phyloP scores from a whole-genome alignment of 2,888 invertebrate genomes.

The Dendrolimus houi region DNA sequence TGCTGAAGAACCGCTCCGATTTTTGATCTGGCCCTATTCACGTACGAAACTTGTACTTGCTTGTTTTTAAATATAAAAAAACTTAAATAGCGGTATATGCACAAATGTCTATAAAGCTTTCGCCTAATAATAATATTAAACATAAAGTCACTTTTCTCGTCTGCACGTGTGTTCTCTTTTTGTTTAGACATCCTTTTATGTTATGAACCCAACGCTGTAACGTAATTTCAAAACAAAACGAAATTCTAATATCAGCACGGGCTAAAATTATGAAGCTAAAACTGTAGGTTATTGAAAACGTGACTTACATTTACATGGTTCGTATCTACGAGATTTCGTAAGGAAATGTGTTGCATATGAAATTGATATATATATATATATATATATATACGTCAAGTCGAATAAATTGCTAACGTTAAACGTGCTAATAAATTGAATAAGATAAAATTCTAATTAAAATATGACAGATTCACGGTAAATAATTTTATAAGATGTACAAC shows the following conservation, averaged over 20 bases:
- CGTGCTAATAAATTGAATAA: too few species aligned
- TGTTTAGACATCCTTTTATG: not conserved
- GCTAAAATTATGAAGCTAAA: constrained; percentile 75
- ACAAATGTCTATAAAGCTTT: not conserved
- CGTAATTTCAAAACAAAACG: constrained; percentile 63
- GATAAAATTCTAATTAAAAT: too few species aligned
- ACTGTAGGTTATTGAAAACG: constrained; percentile 76
- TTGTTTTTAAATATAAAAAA: too few species aligned
- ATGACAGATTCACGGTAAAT: too few species aligned
- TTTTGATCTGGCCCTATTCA: not conserved
- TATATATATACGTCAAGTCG: too few species aligned
- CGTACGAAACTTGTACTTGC: too few species aligned
- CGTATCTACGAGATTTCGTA: constrained; percentile 54
- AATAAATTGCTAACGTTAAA: too few species aligned
- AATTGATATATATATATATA: constrained; percentile 6
- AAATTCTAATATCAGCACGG: constrained; percentile 66
- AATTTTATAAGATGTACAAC: too few species aligned
- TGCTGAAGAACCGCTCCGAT: not conserved
- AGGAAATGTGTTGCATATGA: constrained; percentile 26
- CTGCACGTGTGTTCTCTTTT: not conserved
- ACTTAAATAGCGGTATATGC: too few species aligned
- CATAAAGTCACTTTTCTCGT: not conserved
- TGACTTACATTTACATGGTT: constrained; percentile 73
- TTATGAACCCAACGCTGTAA: constrained; percentile 1
- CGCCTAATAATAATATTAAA: not conserved